A percentile compares a stretch with the other conserved stretches of the same genome.
Evolutionary conservation across 2,113 vertebrate genomes (phyloP).

Genomic region (Theristicus caerulescens): DNA sequence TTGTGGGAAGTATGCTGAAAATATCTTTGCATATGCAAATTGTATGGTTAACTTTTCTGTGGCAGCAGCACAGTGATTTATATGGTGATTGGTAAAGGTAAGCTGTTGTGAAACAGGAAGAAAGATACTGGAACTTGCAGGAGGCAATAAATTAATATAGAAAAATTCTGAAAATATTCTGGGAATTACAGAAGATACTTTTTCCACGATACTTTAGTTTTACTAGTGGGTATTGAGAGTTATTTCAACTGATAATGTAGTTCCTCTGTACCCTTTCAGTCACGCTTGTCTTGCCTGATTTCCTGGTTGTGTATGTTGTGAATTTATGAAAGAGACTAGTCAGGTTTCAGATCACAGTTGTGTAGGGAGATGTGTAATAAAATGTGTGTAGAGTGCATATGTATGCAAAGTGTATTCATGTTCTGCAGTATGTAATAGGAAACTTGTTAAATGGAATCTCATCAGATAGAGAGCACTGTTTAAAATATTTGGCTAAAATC

Average conservation of each 20-base stretch:
- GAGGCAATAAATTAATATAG: not conserved
- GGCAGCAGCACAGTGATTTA: not conserved
- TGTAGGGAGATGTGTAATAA: not conserved
- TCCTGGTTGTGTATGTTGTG: not conserved
- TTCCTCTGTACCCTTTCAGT: not conserved
- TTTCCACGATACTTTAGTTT: not conserved
- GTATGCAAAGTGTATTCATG: not conserved
- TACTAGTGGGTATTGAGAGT: not conserved
- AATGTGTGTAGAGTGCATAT: not conserved
- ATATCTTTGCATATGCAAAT: not conserved
- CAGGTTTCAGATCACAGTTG: not conserved
- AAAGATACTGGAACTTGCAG: not conserved
- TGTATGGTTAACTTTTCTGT: not conserved
- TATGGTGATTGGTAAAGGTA: not conserved
- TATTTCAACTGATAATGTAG: not conserved
- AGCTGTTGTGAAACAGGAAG: not conserved
- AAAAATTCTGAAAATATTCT: not conserved
- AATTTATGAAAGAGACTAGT: not conserved
- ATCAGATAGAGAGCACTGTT: not conserved
- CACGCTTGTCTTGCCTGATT: not conserved
- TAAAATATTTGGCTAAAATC: not conserved
- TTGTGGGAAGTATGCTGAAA: not conserved
- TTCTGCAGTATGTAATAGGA: not conserved
- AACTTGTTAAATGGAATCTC: not conserved
- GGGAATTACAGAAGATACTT: not conserved